phyloP scores from a whole-genome alignment of 2,888 invertebrate genomes.

The Sisyra terminalis region DNA sequence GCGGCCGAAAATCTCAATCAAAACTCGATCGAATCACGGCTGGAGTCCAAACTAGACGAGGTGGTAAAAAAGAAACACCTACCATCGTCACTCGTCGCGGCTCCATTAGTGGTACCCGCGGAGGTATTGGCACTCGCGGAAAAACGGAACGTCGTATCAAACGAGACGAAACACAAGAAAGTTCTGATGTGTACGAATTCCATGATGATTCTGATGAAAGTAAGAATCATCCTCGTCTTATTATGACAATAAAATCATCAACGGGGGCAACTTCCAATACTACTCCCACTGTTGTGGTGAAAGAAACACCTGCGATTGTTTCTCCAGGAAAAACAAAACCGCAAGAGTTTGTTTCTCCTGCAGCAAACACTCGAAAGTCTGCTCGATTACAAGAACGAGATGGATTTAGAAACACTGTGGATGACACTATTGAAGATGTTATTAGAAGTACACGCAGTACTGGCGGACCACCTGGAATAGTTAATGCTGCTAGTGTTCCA shows the following conservation, averaged over 20 bases:
- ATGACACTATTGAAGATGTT: conserved; percentile 82
- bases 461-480: conserved; percentile 22
- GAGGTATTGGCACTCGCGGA: conserved; percentile 15
- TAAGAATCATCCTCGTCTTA: conserved; percentile 52
- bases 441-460: conserved; percentile 43
- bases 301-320: conserved; percentile 20
- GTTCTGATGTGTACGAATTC: conserved; percentile 77
- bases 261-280: conserved; percentile 18
- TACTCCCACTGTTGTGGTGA: conserved; percentile 27
- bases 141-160: conserved; percentile 24
- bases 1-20: conserved; percentile 25
- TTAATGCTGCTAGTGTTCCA: conserved; percentile 18
- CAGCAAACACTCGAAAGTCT: conserved; percentile 61
- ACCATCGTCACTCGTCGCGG: conserved; percentile 12
- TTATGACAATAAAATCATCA: conserved; percentile 67
- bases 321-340: conserved; percentile 13
- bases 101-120: conserved; percentile 19
- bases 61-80: conserved; percentile 22
- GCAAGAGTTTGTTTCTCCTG: conserved; percentile 45
- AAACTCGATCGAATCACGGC: conserved; percentile 22
- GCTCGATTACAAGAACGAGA: conserved; percentile 64
- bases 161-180: conserved; percentile 31
- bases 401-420: conserved; percentile 57
- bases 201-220: conserved; percentile 74
- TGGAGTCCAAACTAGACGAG: conserved; percentile 39